Base-by-base conservation (phyloP, 2,113 vertebrate species). In the Ranitomeya variabilis region DNA sequence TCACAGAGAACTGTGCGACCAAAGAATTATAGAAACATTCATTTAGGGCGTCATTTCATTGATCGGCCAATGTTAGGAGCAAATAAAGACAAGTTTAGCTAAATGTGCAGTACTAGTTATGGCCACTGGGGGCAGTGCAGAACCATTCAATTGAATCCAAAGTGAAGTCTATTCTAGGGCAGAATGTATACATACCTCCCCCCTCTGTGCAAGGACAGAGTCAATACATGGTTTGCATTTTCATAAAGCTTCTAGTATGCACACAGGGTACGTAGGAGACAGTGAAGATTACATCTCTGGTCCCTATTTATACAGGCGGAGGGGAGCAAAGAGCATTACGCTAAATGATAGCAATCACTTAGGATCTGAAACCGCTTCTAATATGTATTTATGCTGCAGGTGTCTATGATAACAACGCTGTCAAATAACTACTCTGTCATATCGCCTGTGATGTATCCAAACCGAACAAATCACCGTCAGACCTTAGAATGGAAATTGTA, bases 311-410 rank as follows among this genome's bases (percentile, higher is more conserved):
- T 14, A 37, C 7, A 60, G 57, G 45, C 54, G 23, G 51, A 18
- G 5, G 31, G 71, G 16, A 81, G 69, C 62, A 59, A 71, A 81
- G 69, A 71, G 26, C 86, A 80, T 71, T 87, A 80, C 81, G 78
- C 86, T 80, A 52, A 78, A 64, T 87, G 78, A 62, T 81, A 4
- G 16, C n/a, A 81, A 87, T 87, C 77, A 81, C 64, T 37, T 57
- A 67, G 37, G 15, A 71, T 78, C 37, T 52, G 8, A 18, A 80
- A 77, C 16, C 64, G 45, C 55, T 80, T 57, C 67, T 87, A 87
- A 87, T 80, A 69, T n/a, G 55, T 87, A 86, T 87, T 87, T 87
- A 80, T 81, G 77, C 66, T 45, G 86, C 86, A 87, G 86, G 64
- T 81, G 78, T 79, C 86, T 80, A 59, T 15, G 37, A 87, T 80